Conservation (phyloP, 2,888 invertebrate species). For the Agrotis clavis region DNA sequence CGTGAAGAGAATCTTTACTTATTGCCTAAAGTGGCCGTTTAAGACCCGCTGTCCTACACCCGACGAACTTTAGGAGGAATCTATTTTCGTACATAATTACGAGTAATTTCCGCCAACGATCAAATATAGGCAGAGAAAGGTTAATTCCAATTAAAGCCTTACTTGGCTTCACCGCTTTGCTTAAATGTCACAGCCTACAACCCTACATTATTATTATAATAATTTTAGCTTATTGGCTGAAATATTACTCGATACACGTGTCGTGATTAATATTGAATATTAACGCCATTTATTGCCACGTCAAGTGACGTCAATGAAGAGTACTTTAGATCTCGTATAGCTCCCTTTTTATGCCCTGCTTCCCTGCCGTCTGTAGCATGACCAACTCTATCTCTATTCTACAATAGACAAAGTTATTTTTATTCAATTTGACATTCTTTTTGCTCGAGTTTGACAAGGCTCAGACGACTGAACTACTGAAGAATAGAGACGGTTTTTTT, state of each 20-base stretch:
- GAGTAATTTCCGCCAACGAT: conserved; percentile 5
- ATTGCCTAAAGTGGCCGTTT: no score
- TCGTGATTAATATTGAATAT: neutral
- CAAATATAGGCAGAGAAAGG: conserved; percentile 18
- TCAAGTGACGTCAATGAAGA: neutral
- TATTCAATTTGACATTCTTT: no score
- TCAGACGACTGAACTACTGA: no score
- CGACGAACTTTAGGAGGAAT: neutral
- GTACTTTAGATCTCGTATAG: neutral
- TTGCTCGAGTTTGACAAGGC: no score
- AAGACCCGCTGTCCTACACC: neutral
- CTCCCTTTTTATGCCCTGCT: no score
- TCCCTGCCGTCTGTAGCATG: no score
- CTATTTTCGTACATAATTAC: conserved; percentile 19
- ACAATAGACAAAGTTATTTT: no score
- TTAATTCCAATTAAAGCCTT: conserved; percentile 17
- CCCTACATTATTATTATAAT: neutral
- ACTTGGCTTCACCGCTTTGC: conserved; percentile 1
- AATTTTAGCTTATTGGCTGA: conserved; percentile 2
- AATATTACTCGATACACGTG: neutral
- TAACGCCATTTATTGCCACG: neutral
- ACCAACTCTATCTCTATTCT: no score
- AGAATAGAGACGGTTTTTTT: no score
- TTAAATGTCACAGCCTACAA: conserved; percentile 12
- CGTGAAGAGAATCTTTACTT: no score